Base-by-base conservation (phyloP, 2,888 invertebrate species). In the Pammene fasciana region DNA sequence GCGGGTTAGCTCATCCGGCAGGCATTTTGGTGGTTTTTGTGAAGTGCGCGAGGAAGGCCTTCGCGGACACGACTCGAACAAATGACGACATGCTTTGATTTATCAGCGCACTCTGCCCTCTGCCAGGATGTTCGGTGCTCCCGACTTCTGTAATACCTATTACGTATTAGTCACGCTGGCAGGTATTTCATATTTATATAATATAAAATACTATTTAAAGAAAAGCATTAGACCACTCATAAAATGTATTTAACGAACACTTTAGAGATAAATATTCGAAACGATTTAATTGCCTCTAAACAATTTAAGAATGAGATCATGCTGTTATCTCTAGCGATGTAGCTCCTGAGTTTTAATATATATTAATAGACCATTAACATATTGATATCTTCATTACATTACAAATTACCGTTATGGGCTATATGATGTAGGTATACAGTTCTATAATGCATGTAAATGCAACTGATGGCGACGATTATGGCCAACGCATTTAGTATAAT, bases 11-110 rank as follows among this genome's bases (percentile, higher is more conserved):
- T 92, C 91, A 92, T 91, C 90, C 87, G 88, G 82, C 79, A 87
- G 86, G 85, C 87, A 88, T 90, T 90, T 89, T 85, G 89, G 88
- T 87, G 86, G 88, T 92, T 92, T 92, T 91, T 92, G 88, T 90
- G 87, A 80, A 82, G 78, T 76, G 82, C 77, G 77, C 77, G 83
- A 81, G 86, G 90, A 91, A 92, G 92, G 91, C 86, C 91, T 88
- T 85, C 73, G 79, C 74, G 80, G 80, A 86, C 92, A 92, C 92
- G 92, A 91, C 77, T 86, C 78, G 82, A 84, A 83, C 82, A 86
- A 86, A 89, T 90, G 90, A 91, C 88, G 89, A 81, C 88, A 88
- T 89, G 76, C 79, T 75, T 75, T 79, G 74, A 72, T 72, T 74
- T 71, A 67, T 72, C 67, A 55, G 62, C 65, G 61, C 73, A 74